Evolutionary conservation across 1,140 invertebrate species (phyloP).

Genomic region (Hypsibius dujardini): DNA sequence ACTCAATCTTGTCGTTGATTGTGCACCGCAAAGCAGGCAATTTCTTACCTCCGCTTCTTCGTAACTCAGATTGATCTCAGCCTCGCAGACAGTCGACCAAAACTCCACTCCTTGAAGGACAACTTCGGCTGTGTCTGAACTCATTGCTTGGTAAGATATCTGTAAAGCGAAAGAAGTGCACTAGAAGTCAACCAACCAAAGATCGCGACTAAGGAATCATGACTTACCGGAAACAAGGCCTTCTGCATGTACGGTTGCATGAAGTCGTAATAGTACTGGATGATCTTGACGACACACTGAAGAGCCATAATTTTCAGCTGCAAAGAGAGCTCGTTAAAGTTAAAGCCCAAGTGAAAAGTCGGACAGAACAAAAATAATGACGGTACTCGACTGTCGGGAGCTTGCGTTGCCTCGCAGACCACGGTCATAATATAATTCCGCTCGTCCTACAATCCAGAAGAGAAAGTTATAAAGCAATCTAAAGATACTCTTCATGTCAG

Average conservation of each 20-base stretch:
- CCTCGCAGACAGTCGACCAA: conserved; percentile 99
- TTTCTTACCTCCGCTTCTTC: conserved; percentile 59
- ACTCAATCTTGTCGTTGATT: background rate
- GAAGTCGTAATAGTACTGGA: conserved; percentile 93
- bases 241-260: conserved; percentile 98
- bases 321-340: conserved; percentile 20
- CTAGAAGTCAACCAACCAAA: background rate
- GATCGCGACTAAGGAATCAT: background rate
- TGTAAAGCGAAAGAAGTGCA: conserved; percentile 27
- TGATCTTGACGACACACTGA: conserved; percentile 96
- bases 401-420: conserved; percentile 62
- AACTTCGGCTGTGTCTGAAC: conserved; percentile 82
- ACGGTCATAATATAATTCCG: conserved; percentile 84
- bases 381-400: conserved; percentile 57
- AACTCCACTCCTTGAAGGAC: conserved; percentile 98
- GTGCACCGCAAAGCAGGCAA: conserved; percentile 20
- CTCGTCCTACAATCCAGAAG: conserved; percentile 47
- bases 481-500: conserved; percentile 12
- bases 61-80: conserved; percentile 89
- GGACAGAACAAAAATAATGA: background rate
- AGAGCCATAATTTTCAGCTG: conserved; percentile 64
- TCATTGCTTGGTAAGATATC: conserved; percentile 97
- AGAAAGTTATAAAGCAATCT: conserved; percentile 8
- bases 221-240: conserved; percentile 75
- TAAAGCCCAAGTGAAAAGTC: conserved; percentile 17